These are phyloP conservation scores for Ctenomys sociabilis DNA, from an alignment of 2,113 vertebrate species.

Conservation along the genomic window DNA sequence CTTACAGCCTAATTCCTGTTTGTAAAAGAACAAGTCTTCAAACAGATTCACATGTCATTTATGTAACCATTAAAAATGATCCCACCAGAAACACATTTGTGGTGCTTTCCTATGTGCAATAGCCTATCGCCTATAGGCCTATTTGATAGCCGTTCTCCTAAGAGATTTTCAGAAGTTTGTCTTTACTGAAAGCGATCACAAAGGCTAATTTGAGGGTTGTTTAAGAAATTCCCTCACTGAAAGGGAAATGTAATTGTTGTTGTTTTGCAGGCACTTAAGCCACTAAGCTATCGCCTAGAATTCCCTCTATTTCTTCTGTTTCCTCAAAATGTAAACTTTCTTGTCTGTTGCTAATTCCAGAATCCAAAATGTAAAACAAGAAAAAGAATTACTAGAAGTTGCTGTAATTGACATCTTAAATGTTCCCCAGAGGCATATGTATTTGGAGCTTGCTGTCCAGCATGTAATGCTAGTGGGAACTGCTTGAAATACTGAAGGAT, in stretches of 20 bases:
- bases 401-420: background rate
- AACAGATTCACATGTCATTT: background rate
- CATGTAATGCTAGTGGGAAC: accelerated
- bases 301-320: background rate
- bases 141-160: background rate
- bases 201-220: background rate
- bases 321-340: background rate
- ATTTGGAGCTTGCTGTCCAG: background rate
- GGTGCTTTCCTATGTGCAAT: background rate
- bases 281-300: no score
- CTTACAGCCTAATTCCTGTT: background rate
- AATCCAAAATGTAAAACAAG: background rate
- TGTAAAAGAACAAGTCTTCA: background rate
- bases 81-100: background rate
- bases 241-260: background rate
- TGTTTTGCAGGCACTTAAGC: no score
- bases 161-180: background rate
- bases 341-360: background rate
- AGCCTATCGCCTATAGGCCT: background rate
- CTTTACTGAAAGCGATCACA: background rate
- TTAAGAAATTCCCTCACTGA: background rate
- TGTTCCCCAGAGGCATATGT: background rate
- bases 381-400: background rate
- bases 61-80: background rate
- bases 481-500: no score